Conservation (phyloP, 2,797 vertebrate species). For the Holocentrus rufus region DNA sequence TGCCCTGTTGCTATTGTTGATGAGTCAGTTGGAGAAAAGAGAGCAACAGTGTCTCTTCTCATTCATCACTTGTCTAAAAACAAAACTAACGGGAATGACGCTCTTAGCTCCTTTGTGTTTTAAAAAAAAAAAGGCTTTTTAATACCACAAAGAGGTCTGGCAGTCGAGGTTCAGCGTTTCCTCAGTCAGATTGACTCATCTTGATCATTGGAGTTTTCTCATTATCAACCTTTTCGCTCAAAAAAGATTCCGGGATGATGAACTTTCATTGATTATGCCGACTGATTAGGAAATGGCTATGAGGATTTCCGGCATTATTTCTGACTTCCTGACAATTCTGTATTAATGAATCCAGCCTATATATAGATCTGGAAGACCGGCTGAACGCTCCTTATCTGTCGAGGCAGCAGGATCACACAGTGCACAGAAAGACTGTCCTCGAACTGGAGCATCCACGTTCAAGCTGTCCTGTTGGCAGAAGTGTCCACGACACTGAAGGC, state of each 20-base stretch:
- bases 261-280: not conserved
- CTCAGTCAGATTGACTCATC: not conserved
- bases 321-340: not conserved
- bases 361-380: not conserved
- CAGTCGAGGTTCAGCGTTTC: not conserved
- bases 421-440: too few species aligned
- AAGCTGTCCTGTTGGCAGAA: too few species aligned
- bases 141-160: not conserved
- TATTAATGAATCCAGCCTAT: not conserved
- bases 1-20: slow-evolving; percentile 61
- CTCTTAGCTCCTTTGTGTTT: slow-evolving; percentile 27
- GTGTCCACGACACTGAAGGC: not conserved
- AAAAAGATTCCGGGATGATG: not conserved
- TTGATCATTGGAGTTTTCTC: not conserved
- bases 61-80: slow-evolving; percentile 54
- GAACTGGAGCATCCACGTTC: too few species aligned
- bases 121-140: slow-evolving; percentile 19
- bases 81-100: slow-evolving; percentile 38
- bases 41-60: slow-evolving; percentile 63
- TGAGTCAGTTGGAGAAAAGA: slow-evolving; percentile 59
- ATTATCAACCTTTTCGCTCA: not conserved
- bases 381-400: too few species aligned
- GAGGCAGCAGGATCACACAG: too few species aligned
- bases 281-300: not conserved
- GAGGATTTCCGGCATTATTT: not conserved